A percentile compares a stretch with the other conserved stretches of the same genome.
Evolutionary conservation across 2,797 vertebrate genomes (phyloP).

Genomic region (Diplodus sargus): DNA sequence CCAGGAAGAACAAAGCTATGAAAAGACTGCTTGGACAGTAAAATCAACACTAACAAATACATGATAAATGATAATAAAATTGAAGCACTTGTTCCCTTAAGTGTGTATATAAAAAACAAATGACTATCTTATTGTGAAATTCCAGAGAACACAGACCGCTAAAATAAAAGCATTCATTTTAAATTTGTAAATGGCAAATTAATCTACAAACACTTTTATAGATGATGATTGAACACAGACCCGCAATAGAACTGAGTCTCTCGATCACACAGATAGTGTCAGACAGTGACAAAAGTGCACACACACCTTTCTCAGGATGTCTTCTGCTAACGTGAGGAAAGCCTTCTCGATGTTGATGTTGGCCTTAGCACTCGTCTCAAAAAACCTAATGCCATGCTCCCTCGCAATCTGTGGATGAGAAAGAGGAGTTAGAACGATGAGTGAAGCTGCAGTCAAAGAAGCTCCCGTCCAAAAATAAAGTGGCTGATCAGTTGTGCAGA

Average conservation of each 20-base stretch:
- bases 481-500: constrained; percentile 37
- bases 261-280: neutral
- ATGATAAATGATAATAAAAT: neutral
- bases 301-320: constrained; percentile 99
- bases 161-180: neutral
- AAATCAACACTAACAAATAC: too few species aligned
- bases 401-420: constrained; percentile 90
- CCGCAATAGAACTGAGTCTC: too few species aligned
- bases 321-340: constrained; percentile 99
- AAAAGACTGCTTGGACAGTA: too few species aligned
- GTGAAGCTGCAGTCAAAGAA: neutral
- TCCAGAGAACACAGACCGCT: neutral
- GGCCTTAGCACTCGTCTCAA: constrained; percentile 99
- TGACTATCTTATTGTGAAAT: neutral
- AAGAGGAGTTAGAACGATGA: constrained; percentile 21
- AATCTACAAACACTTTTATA: too few species aligned
- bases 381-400: constrained; percentile 99
- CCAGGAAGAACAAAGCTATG: too few species aligned
- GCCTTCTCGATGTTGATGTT: constrained; percentile 99
- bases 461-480: constrained; percentile 69
- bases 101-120: neutral
- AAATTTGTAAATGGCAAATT: too few species aligned
- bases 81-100: neutral
- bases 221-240: neutral
- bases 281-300: neutral